Percentiles rank a stretch among this genome's conserved stretches.
These are phyloP conservation scores for Gallinago nigripennis DNA, from an alignment of 2,797 vertebrate species.

Conservation along the genomic window DNA sequence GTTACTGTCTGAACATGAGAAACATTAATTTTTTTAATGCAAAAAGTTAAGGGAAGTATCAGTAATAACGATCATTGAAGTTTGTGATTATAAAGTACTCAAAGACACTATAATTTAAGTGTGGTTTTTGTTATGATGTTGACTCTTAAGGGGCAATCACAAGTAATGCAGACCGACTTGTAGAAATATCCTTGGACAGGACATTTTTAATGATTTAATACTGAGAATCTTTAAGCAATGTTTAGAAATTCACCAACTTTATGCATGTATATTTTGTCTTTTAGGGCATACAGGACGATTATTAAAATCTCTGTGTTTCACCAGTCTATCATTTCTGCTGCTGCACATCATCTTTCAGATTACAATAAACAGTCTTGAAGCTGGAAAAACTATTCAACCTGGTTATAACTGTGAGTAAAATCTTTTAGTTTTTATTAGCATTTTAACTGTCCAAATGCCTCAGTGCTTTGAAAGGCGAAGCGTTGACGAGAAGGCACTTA, in stretches of 20 bases:
- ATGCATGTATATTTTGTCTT: constrained; percentile 37
- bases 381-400: constrained; percentile 79
- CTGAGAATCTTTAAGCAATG: not conserved
- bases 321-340: constrained; percentile 93
- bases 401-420: constrained; percentile 93
- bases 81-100: not conserved
- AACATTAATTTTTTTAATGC: not conserved
- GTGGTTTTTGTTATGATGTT: not conserved
- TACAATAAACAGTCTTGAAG: constrained; percentile 91
- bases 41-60: not conserved
- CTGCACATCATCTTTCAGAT: constrained; percentile 98
- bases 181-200: not conserved
- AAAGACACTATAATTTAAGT: not conserved
- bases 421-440: not conserved
- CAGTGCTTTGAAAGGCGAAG: not conserved
- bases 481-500: not conserved
- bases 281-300: constrained; percentile 94
- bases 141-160: not conserved
- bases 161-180: not conserved
- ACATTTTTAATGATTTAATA: not conserved
- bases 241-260: not conserved
- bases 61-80: not conserved
- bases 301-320: constrained; percentile 94
- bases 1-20: not conserved
- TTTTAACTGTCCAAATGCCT: not conserved